Evolutionary conservation across 1,140 invertebrate genomes (phyloP).

Genomic region (Drosophila ironensis): DNA sequence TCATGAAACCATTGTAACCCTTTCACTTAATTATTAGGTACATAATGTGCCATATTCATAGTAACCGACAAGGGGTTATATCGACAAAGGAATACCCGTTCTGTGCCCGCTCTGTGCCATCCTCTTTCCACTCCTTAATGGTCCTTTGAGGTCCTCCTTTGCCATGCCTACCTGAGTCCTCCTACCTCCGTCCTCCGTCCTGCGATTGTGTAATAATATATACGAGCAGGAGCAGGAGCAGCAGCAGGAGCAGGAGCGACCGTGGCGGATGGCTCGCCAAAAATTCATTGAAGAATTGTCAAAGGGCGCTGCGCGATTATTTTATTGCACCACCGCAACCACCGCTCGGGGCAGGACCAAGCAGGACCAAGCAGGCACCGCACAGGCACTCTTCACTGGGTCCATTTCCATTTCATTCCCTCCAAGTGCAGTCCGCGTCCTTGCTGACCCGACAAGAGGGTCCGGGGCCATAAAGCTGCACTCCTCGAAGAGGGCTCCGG

Average conservation of each 20-base stretch:
- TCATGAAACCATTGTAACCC: slow-evolving; percentile 78
- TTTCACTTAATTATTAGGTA: slow-evolving; percentile 79
- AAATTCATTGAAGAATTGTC: slow-evolving; percentile 69
- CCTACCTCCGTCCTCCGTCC: neutral
- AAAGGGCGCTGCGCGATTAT: slow-evolving; percentile 60
- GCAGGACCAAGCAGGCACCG: no score
- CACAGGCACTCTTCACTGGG: no score
- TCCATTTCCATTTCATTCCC: no score
- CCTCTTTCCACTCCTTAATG: neutral
- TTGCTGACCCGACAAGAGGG: no score
- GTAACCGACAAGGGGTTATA: slow-evolving; percentile 42
- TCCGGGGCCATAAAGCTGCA: no score
- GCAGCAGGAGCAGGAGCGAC: no score
- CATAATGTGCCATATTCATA: slow-evolving; percentile 77
- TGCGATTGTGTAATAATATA: slow-evolving; percentile 53
- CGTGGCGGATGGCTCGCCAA: no score
- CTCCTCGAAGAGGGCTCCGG: no score
- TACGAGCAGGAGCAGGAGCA: no score
- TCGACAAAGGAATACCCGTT: slow-evolving; percentile 27
- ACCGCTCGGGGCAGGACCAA: no score
- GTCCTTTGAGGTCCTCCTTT: neutral
- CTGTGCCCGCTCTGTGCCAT: neutral
- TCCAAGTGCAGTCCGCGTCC: no score
- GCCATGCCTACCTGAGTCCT: slow-evolving; percentile 14
- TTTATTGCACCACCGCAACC: slow-evolving; percentile 64